Evolutionary conservation across 1,140 invertebrate genomes (phyloP), one percentile per base, ranked within the genome.

Genomic region (Aphidius gifuensis): DNA sequence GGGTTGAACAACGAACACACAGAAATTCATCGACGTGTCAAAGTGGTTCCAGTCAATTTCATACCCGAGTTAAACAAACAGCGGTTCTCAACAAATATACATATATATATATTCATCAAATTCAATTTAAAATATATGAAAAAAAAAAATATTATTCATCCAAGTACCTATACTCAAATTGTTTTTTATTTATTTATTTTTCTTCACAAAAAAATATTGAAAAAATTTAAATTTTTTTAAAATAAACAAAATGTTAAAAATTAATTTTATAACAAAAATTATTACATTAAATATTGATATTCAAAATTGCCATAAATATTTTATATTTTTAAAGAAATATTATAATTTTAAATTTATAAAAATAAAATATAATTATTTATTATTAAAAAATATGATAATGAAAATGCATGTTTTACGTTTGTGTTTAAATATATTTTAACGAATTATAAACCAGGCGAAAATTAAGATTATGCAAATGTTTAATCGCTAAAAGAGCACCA

Each of bases 401-500:
- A 16, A 16, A 16, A 16, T 16, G 16, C 16, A 16, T 55, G 48
- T 49, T 54, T 60, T 32, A n/a, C 43, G 56, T 23, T 9, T 39
- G n/a, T 51, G 54, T 63, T 61, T 69, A 68, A 64, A 69, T 69
- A 70, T 71, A 72, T 68, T 69, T 66, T 68, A 68, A 62, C 67
- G 66, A 71, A 71, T 32, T 32, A 73, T 71, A 72, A 68, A 68
- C 71, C 66, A 68, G 68, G 66, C 64, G 62, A 60, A 60, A 23
- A 57, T 67, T 66, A 69, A 77, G 78, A 80, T 80, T 79, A 80
- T 78, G 78, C 75, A 80, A 80, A 80, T 79, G 75, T 76, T 77
- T 76, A 80, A 79, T 79, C 72, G 74, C 74, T 66, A 71, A 69
- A 68, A 70, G 70, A 68, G 60, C 69, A 47, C 21, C 4, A 7